Percentiles rank a stretch among this genome's conserved stretches.
Evolutionary conservation across 2,797 vertebrate species (phyloP).

Genomic region (Austrolebias charrua): DNA sequence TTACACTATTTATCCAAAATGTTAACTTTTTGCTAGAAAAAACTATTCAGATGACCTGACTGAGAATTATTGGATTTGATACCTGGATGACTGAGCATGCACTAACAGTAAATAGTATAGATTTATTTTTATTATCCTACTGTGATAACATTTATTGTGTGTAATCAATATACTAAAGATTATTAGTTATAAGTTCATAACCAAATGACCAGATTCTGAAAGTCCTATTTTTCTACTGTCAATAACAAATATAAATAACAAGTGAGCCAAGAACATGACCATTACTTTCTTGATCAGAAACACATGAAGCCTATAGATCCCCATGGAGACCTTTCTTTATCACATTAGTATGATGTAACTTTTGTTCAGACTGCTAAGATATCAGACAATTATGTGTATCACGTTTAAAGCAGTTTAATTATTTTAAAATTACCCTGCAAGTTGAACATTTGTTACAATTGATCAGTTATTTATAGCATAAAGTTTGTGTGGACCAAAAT

Average conservation of each 20-base stretch:
- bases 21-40: too few relatives aligned
- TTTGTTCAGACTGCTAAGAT: conserved; percentile 62
- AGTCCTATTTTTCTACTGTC: conserved; percentile 16
- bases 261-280: conserved; percentile 37
- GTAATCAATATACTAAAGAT: too few relatives aligned
- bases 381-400: conserved; percentile 30
- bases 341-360: conserved; percentile 56
- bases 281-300: conserved; percentile 60
- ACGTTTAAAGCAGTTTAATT: too few relatives aligned
- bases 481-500: conserved; percentile 21
- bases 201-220: conserved; percentile 7
- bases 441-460: neutral
- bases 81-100: too few relatives aligned
- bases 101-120: neutral
- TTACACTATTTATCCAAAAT: too few relatives aligned
- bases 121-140: conserved; percentile 1
- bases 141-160: conserved; percentile 9
- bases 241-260: conserved; percentile 36
- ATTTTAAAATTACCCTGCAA: conserved; percentile 21
- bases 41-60: too few relatives aligned
- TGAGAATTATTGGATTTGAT: too few relatives aligned
- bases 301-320: conserved; percentile 70
- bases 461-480: neutral
- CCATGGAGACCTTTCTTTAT: conserved; percentile 64
- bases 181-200: neutral